These are phyloP conservation scores for Chloroceryle aenea DNA, from an alignment of 2,113 vertebrate genomes.

Conservation along the genomic window DNA sequence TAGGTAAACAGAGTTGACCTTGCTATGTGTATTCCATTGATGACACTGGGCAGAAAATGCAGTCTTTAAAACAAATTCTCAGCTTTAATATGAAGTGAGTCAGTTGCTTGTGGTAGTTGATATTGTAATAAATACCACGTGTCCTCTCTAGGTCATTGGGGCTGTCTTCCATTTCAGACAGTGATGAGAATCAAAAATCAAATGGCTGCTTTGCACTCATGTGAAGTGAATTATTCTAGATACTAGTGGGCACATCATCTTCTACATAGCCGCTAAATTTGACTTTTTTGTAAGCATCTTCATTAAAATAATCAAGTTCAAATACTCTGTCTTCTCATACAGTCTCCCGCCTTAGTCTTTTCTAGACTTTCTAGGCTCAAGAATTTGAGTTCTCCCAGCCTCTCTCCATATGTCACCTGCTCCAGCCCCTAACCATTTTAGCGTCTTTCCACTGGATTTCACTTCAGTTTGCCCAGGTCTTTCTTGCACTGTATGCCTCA, in stretches of 20 bases:
- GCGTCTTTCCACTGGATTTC: neutral
- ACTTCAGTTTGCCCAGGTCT: neutral
- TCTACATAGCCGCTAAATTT: neutral
- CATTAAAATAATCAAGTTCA: neutral
- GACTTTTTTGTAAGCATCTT: neutral
- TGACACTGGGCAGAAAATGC: neutral
- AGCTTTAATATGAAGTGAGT: neutral
- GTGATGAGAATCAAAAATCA: neutral
- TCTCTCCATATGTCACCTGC: neutral
- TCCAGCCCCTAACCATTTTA: neutral
- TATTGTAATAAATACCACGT: neutral
- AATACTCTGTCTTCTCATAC: neutral
- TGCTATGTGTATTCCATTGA: neutral
- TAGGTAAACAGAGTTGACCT: neutral
- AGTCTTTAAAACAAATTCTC: neutral
- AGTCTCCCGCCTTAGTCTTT: neutral
- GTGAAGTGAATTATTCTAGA: neutral
- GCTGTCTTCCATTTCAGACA: neutral
- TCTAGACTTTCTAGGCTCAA: neutral
- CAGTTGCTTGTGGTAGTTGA: neutral
- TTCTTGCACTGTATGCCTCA: neutral
- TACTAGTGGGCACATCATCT: neutral
- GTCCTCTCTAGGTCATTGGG: neutral
- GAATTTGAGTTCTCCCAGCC: neutral
- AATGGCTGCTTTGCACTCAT: neutral